These are phyloP conservation scores for Colletes gigas DNA, from an alignment of 1,140 invertebrate species.

Conservation along the genomic window DNA sequence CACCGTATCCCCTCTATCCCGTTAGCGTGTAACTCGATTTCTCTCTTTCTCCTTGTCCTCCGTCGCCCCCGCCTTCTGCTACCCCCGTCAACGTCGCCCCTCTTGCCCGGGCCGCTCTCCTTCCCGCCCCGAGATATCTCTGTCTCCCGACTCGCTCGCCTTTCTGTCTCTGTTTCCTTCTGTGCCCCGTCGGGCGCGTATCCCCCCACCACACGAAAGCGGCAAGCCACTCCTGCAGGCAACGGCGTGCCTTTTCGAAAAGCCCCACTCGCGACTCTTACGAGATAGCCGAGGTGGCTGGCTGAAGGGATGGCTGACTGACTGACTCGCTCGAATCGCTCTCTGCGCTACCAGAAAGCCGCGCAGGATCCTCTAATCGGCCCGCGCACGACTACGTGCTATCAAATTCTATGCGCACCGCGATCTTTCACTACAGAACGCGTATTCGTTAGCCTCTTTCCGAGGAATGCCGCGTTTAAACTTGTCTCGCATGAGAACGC, in stretches of 20 bases:
- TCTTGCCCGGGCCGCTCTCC: constrained; percentile 19
- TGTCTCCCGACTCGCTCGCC: not conserved
- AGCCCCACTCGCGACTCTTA: constrained; percentile 54
- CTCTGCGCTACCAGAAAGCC: constrained; percentile 34
- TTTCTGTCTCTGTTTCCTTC: constrained; percentile 43
- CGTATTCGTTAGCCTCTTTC: not conserved
- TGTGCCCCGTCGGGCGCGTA: constrained; percentile 17
- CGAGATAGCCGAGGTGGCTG: constrained; percentile 36
- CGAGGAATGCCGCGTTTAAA: not conserved
- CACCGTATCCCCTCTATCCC: not conserved
- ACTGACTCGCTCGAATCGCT: constrained; percentile 40
- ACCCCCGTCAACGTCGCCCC: constrained; percentile 1
- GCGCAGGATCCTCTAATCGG: constrained; percentile 58
- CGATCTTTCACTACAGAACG: not conserved
- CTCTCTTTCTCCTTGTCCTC: constrained; percentile 9
- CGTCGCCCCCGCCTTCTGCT: not conserved
- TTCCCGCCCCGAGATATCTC: not conserved
- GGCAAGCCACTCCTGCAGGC: constrained; percentile 59
- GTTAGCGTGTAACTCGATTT: constrained; percentile 3
- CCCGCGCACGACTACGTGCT: constrained; percentile 49
- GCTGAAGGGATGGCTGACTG: constrained; percentile 58
- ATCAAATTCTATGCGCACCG: constrained; percentile 10
- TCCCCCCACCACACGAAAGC: constrained; percentile 38
- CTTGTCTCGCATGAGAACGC: not conserved
- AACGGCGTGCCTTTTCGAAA: constrained; percentile 61